These are phyloP conservation scores for Drymonia ruficornis DNA, from an alignment of 2,888 invertebrate species.

Conservation along the genomic window DNA sequence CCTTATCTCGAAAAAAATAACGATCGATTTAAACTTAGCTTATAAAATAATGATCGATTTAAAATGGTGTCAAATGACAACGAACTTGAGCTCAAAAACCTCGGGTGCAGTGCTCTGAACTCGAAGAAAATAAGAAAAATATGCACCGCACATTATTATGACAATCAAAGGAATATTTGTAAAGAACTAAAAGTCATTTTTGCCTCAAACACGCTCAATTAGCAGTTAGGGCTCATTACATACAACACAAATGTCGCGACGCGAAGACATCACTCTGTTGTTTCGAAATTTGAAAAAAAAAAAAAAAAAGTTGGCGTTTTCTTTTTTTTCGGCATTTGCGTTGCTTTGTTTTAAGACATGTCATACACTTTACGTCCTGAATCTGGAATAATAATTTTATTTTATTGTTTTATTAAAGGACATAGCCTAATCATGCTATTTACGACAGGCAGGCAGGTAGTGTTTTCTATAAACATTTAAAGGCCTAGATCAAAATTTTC, in stretches of 20 bases:
- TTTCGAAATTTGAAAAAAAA: constrained; percentile 3
- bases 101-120: background rate
- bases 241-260: constrained; percentile 3
- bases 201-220: constrained; percentile 32
- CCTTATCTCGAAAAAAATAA: background rate
- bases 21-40: background rate
- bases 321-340: background rate
- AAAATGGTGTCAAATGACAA: background rate
- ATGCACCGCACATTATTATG: constrained; percentile 3
- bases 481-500: no score
- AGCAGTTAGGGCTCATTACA: constrained; percentile 29
- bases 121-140: background rate
- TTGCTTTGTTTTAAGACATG: background rate
- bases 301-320: background rate
- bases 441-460: no score
- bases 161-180: constrained; percentile 4
- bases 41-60: background rate
- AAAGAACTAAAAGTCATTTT: constrained; percentile 14
- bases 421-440: no score
- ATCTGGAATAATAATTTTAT: no score
- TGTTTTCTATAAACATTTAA: no score
- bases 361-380: no score
- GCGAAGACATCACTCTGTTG: background rate
- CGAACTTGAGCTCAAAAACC: background rate
- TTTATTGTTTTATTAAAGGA: no score